phyloP scores from a whole-genome alignment of 2,113 vertebrate species.

The Cacatua alba region DNA sequence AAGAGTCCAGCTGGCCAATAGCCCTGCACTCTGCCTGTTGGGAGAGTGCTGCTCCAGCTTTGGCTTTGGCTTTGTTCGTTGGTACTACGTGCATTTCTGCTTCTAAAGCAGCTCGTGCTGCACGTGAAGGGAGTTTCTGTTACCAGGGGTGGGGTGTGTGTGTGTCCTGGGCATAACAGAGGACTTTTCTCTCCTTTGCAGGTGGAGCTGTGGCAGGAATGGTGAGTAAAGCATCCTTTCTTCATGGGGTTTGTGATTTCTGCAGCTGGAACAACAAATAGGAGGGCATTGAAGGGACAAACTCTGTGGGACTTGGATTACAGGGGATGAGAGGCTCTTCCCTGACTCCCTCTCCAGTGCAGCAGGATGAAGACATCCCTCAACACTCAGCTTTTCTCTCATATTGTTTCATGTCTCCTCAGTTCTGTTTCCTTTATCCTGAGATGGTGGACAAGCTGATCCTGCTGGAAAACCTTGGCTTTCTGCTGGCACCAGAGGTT shows the following conservation, averaged over 20 bases:
- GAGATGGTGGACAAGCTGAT: conserved; percentile 89
- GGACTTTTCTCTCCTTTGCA: conserved; percentile 49
- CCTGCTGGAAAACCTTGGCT: conserved; percentile 82
- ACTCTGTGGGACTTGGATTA: neutral
- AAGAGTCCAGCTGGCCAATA: neutral
- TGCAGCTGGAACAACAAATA: neutral
- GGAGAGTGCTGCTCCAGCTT: neutral
- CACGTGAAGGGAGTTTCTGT: neutral
- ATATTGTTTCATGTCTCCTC: neutral
- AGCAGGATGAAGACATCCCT: neutral
- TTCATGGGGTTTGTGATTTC: neutral
- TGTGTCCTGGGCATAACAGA: neutral
- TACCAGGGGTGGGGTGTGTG: neutral
- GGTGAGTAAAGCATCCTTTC: conserved; percentile 69
- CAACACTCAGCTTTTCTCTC: neutral
- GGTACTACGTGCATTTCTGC: neutral
- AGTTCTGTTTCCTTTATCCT: conserved; percentile 89
- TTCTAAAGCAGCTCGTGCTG: neutral
- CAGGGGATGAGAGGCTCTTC: neutral
- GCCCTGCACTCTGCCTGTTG: neutral
- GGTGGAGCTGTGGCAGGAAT: conserved; percentile 82
- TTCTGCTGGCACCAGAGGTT: conserved; percentile 72
- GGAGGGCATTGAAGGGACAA: neutral
- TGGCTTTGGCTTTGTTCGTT: neutral
- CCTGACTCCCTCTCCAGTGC: neutral